Evolutionary conservation across 1,140 invertebrate species (phyloP).

Genomic region (Drosophila seguyi): DNA sequence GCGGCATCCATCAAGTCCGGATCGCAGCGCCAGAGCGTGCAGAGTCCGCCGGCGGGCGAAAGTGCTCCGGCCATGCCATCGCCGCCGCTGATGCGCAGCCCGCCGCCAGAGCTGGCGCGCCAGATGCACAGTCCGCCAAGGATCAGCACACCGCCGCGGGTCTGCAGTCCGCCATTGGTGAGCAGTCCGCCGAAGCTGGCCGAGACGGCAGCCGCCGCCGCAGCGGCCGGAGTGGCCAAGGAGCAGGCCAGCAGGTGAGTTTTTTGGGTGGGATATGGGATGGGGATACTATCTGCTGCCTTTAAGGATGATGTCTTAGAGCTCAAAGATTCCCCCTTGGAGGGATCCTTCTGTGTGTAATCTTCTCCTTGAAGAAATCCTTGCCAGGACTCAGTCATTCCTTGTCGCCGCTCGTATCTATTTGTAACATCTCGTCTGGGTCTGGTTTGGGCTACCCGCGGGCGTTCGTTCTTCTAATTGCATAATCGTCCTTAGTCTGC

Average conservation of each 20-base stretch:
- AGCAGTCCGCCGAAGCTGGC: constrained; percentile 78
- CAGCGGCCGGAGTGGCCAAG: constrained; percentile 44
- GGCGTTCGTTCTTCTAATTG: constrained; percentile 68
- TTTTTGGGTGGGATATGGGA: not conserved
- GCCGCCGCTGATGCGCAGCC: constrained; percentile 75
- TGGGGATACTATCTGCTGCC: no score
- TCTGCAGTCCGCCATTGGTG: constrained; percentile 77
- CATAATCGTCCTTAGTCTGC: constrained; percentile 51
- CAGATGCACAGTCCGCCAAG: constrained; percentile 82
- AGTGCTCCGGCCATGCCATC: constrained; percentile 78
- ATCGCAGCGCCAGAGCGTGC: constrained; percentile 66
- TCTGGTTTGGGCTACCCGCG: not conserved
- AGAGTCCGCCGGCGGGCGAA: constrained; percentile 73
- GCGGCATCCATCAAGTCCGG: constrained; percentile 67
- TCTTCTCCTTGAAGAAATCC: not conserved
- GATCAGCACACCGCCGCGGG: constrained; percentile 76
- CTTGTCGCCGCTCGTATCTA: constrained; percentile 20
- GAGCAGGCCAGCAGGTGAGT: constrained; percentile 49
- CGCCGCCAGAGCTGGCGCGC: constrained; percentile 55
- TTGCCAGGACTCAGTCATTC: not conserved
- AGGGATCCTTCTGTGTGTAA: not conserved
- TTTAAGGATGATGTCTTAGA: no score
- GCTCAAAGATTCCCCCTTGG: no score
- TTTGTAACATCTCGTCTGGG: constrained; percentile 34
- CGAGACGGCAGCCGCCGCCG: constrained; percentile 56